Conservation (phyloP, 2,888 invertebrate genomes). For the Eupithecia dodoneata region DNA sequence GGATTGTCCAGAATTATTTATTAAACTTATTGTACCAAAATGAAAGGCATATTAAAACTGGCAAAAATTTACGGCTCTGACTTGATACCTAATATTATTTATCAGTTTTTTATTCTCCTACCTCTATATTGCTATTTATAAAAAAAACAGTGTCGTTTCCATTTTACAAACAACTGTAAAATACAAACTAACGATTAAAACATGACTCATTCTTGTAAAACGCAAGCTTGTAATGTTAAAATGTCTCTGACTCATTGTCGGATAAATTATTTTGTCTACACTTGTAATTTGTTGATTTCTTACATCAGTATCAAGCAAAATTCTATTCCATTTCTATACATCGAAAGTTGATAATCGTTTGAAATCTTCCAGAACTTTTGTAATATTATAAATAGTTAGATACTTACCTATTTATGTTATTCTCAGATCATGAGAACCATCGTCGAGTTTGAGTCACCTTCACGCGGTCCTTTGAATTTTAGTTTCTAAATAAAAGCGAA, state of each 20-base stretch:
- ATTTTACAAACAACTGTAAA: neutral
- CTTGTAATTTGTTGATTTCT: conserved; percentile 19
- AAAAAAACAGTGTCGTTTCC: neutral
- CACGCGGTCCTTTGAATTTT: neutral
- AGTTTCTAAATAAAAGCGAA: neutral
- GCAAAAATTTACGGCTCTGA: no score
- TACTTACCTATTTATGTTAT: neutral
- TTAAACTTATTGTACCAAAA: no score
- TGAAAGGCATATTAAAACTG: no score
- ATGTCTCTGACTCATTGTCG: conserved; percentile 35
- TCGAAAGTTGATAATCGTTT: conserved; percentile 11
- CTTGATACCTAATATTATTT: no score
- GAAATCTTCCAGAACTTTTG: neutral
- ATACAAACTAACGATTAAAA: neutral
- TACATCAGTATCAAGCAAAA: neutral
- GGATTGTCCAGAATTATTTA: no score
- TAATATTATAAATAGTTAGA: no score
- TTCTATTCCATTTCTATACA: conserved; percentile 6
- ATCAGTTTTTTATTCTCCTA: no score
- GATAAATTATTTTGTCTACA: conserved; percentile 33
- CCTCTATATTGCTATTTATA: no score
- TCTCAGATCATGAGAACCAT: neutral
- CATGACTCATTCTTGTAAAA: conserved; percentile 30
- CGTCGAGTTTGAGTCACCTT: neutral
- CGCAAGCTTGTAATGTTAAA: conserved; percentile 30